Evolutionary conservation across 2,113 vertebrate genomes (phyloP), one percentile per base, ranked within the genome.

Genomic region (Cyprinodon variegatus): DNA sequence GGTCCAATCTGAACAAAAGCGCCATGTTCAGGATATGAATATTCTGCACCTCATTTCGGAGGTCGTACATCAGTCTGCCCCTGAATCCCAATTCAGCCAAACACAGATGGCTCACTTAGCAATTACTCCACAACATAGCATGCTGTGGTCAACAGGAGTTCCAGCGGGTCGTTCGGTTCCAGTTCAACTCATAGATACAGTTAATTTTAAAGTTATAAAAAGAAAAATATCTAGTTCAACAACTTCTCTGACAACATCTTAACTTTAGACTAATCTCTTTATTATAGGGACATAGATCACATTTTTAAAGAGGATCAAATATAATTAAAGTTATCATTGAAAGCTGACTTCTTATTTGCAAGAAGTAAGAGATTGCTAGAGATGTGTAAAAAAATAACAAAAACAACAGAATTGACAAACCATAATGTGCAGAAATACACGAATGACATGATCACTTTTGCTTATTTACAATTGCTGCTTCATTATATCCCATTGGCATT

Each of bases 381-480:
- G 9, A 41, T 41, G 41, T 41, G 2, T n/a, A 37, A 4, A 37
- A 11, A 36, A 65, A 43, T n/a, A 37, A 4, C 14, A 65, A 43
- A 40, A 11, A 15, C 11, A 8, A 15, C 11, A 40, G 13, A 40
- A 41, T 43, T 11, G 20, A n/a, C 10, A 66, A 63, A n/a, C 22
- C 36, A 62, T 29, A 3, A 46, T 29, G 41, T 13, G 14, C 50
- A 40, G 66, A 14, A 50, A 22, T 37, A 6, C 14, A 61, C 37
- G 9, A 37, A 57, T 29, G 29, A 29, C 29, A 29, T 29, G 29
- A 37, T 61, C 22, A 37, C 2, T 37, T 20, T 17, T 15, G 40
- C 11, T 43, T 11, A 4, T 76, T 82, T 84, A 41, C 62, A 43
- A 65, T 74, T 3, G 1, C 67, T 20, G 66, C 66, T 41, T 43